Conservation (phyloP, 2,113 vertebrate species). For the Echinops telfairi region DNA sequence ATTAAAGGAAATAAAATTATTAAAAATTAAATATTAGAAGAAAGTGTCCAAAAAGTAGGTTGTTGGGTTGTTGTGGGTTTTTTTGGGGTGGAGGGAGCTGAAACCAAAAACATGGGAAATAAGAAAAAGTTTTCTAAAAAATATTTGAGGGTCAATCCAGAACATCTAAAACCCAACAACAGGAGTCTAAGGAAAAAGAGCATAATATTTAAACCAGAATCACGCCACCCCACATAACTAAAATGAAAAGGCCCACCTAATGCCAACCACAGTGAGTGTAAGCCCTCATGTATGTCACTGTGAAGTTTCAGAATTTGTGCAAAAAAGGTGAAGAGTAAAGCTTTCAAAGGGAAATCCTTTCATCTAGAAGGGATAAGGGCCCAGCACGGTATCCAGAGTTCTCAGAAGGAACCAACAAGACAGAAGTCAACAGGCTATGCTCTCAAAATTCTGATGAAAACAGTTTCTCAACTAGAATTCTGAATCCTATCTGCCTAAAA, state of each 20-base stretch:
- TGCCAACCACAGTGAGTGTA: background rate
- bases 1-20: background rate
- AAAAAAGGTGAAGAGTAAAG: background rate
- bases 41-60: background rate
- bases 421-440: background rate
- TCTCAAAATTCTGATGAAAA: background rate
- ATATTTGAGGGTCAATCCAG: background rate
- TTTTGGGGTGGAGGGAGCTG: background rate
- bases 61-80: too few relatives aligned
- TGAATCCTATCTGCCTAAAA: background rate
- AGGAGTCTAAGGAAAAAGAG: constrained; percentile 3
- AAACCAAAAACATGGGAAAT: background rate
- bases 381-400: background rate
- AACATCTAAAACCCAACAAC: background rate
- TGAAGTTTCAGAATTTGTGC: background rate
- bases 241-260: background rate
- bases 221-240: background rate
- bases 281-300: background rate
- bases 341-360: background rate
- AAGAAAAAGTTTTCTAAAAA: background rate
- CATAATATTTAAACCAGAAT: background rate
- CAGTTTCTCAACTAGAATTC: constrained; percentile 9
- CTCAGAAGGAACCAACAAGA: background rate
- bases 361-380: background rate
- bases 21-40: background rate